These are phyloP conservation scores for Pogonophryne albipinna DNA, from an alignment of 2,797 vertebrate genomes.

Conservation along the genomic window DNA sequence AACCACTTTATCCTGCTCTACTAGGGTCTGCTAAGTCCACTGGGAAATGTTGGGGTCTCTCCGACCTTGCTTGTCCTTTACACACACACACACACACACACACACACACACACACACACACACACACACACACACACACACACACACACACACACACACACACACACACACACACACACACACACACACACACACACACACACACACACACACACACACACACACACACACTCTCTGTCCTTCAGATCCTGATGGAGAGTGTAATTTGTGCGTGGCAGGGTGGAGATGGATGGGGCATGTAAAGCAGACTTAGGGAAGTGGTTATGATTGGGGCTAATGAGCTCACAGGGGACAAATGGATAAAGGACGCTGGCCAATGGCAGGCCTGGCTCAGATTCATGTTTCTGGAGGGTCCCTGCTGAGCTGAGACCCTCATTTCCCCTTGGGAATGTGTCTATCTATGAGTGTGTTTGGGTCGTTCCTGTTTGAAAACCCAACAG, in stretches of 20 bases:
- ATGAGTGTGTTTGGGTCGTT: conserved; percentile 47
- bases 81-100: conserved; percentile 25
- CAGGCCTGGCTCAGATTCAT: conserved; percentile 38
- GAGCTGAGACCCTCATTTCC: conserved; percentile 55
- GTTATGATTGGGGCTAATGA: conserved; percentile 84
- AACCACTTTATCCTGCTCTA: conserved; percentile 7
- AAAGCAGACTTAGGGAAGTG: conserved; percentile 72
- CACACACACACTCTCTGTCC: conserved; percentile 7
- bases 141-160: conserved; percentile 16
- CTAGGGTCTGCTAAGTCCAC: conserved; percentile 44
- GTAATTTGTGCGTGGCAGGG: conserved; percentile 68
- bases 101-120: conserved; percentile 24
- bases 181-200: conserved; percentile 19
- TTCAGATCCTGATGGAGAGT: conserved; percentile 65
- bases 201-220: conserved; percentile 17
- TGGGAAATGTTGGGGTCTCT: conserved; percentile 55
- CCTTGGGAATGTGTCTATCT: conserved; percentile 62
- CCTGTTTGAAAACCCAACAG: conserved; percentile 56
- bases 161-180: conserved; percentile 25
- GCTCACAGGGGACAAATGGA: conserved; percentile 80
- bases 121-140: conserved; percentile 19
- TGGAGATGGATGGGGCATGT: conserved; percentile 72
- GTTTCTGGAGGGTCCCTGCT: conserved; percentile 59
- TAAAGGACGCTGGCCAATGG: conserved; percentile 68
- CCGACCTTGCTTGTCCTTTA: conserved; percentile 75